Conservation (phyloP, 37 sponge, comb jelly and placozoan genomes). For the Eunapius fragilis region DNA sequence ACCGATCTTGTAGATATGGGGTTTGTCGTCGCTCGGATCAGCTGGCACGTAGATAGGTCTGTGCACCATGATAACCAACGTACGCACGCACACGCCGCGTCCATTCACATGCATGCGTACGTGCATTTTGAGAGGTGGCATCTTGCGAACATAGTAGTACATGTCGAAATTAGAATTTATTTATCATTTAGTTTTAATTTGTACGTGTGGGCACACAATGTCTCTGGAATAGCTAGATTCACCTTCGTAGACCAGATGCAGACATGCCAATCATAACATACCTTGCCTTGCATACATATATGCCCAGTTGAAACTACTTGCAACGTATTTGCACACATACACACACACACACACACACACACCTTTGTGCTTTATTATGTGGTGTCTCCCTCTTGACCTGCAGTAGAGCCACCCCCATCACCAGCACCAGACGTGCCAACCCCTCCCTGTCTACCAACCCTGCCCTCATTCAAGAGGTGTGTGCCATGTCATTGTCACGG, state of each 20-base stretch:
- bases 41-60: neutral
- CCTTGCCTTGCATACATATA: too few relatives aligned
- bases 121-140: too few relatives aligned
- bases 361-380: too few relatives aligned
- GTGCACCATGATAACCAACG: neutral
- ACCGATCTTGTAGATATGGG: neutral
- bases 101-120: neutral
- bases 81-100: neutral
- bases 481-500: neutral
- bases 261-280: too few relatives aligned
- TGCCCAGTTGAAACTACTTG: too few relatives aligned
- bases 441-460: neutral
- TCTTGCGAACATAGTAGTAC: too few relatives aligned
- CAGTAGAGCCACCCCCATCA: neutral
- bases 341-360: too few relatives aligned
- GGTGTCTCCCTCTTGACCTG: neutral
- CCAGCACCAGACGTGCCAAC: neutral
- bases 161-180: too few relatives aligned
- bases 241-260: too few relatives aligned
- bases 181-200: too few relatives aligned
- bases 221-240: too few relatives aligned
- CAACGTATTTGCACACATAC: slow-evolving; percentile 1
- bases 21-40: neutral
- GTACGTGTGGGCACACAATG: too few relatives aligned
- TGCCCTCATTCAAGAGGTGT: neutral